Percentiles rank a stretch among this genome's conserved stretches.
phyloP scores from a whole-genome alignment of 2,113 vertebrate species.

The Microcebus tavaratra region DNA sequence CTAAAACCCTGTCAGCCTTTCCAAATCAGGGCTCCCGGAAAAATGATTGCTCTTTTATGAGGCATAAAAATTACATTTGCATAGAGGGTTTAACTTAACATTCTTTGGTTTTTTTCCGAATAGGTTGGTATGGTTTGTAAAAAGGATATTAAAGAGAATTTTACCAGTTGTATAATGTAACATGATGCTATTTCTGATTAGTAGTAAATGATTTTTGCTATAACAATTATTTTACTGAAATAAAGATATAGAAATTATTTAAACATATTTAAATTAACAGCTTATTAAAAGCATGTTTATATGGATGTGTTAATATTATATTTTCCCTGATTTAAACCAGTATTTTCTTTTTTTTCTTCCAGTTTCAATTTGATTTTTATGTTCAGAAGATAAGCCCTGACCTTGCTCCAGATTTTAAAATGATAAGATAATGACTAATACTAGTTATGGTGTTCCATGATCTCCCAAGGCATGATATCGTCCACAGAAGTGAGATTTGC shows the following conservation, averaged over 20 bases:
- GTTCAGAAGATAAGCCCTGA: neutral
- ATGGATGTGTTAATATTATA: neutral
- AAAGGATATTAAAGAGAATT: neutral
- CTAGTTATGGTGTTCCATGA: neutral
- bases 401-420: neutral
- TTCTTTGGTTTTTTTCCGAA: neutral
- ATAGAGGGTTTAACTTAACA: neutral
- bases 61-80: neutral
- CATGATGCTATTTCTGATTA: neutral
- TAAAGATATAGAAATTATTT: neutral
- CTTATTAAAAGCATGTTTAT: neutral
- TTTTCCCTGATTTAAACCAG: conserved; percentile 38
- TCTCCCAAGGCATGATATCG: neutral
- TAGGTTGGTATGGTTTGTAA: neutral
- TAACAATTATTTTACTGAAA: conserved; percentile 37
- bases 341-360: neutral
- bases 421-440: neutral
- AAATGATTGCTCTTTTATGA: neutral
- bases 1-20: neutral
- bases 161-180: neutral
- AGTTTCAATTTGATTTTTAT: conserved; percentile 17
- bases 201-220: neutral
- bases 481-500: neutral
- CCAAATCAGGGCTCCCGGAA: neutral
- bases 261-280: neutral